phyloP scores from a whole-genome alignment of 2,888 invertebrate species.

The Netelia virgata region DNA sequence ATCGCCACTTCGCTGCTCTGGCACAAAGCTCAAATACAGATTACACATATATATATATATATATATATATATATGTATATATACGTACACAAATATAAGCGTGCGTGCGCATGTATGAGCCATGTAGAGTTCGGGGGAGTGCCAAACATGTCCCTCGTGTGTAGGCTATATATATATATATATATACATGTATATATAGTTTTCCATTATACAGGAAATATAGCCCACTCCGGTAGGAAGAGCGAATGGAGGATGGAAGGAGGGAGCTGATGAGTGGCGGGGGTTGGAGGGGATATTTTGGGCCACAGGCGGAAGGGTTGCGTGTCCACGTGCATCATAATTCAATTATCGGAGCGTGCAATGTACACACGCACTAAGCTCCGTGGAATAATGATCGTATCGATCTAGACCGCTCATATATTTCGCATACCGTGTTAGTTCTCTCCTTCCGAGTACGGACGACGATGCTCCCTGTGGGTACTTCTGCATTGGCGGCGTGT shows the following conservation, averaged over 20 bases:
- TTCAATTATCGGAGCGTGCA: constrained; percentile 68
- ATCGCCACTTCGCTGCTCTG: constrained; percentile 71
- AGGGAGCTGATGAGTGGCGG: not conserved
- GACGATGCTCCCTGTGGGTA: constrained; percentile 42
- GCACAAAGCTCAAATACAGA: constrained; percentile 78
- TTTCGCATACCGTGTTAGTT: not conserved
- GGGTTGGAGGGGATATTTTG: constrained; percentile 11
- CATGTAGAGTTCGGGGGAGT: constrained; percentile 32
- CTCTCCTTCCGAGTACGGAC: not conserved
- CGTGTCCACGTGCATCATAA: constrained; percentile 68
- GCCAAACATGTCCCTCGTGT: constrained; percentile 43
- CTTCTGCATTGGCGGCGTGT: constrained; percentile 42
- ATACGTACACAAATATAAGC: constrained; percentile 69
- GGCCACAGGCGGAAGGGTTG: constrained; percentile 56
- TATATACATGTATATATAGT: not conserved
- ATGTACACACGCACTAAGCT: constrained; percentile 68
- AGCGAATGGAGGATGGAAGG: not conserved
- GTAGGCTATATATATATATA: constrained; percentile 11
- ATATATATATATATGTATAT: not conserved
- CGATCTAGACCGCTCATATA: constrained; percentile 48
- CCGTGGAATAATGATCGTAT: constrained; percentile 67
- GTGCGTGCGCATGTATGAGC: constrained; percentile 64
- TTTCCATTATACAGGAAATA: not conserved
- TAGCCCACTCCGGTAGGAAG: too few species aligned
- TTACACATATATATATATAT: constrained; percentile 69